phyloP scores from a whole-genome alignment of 2,888 invertebrate genomes.

The Cantharis rustica region DNA sequence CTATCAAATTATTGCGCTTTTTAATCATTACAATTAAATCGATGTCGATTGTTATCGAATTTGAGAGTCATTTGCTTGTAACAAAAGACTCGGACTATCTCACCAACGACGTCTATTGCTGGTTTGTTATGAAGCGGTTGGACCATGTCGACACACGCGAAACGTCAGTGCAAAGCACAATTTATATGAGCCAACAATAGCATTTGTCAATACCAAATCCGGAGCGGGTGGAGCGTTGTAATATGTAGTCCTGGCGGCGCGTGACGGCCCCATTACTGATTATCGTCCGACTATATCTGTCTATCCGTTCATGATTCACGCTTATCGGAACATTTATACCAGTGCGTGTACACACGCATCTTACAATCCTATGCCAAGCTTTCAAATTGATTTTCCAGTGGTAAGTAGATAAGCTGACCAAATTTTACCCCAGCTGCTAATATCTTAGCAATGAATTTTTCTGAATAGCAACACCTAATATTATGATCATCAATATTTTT shows the following conservation, averaged over 20 bases:
- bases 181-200: conserved; percentile 52
- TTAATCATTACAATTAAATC: background rate
- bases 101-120: conserved; percentile 39
- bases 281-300: conserved; percentile 33
- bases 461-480: background rate
- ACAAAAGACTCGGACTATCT: conserved; percentile 3
- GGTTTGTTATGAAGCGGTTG: conserved; percentile 51
- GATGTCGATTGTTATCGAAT: background rate
- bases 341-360: conserved; percentile 33
- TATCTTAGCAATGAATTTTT: background rate
- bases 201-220: conserved; percentile 54
- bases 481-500: too few species aligned
- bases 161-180: conserved; percentile 48
- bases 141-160: conserved; percentile 52
- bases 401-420: background rate
- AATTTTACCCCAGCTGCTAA: background rate
- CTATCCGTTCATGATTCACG: conserved; percentile 41
- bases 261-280: conserved; percentile 41
- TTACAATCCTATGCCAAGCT: background rate
- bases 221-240: conserved; percentile 44
- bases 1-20: background rate
- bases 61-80: background rate
- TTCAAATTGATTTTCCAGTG: background rate
- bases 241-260: conserved; percentile 43
- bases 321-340: conserved; percentile 34